Base-by-base conservation (phyloP, 1,140 invertebrate species). In the Anastatus disparis region DNA sequence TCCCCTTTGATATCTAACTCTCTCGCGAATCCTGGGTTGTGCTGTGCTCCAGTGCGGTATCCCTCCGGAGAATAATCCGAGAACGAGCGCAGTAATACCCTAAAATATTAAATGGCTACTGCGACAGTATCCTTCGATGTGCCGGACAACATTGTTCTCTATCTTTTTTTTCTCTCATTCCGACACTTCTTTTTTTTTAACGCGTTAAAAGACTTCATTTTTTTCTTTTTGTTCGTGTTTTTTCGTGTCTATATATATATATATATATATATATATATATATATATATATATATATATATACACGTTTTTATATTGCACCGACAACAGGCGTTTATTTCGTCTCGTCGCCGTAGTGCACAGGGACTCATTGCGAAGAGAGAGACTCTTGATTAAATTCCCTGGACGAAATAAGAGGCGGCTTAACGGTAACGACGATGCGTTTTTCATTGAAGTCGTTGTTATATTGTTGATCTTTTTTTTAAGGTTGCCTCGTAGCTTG, bases 101-200 rank as follows among this genome's bases (percentile, higher is more conserved):
- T 78, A 70, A 76, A 78, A 78, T 76, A 76, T 78, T 75, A 69
- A 78, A 74, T 64, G 56, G 27, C 44, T 48, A 15, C 3, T 29
- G 48, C 52, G n/a, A 58, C 24, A n/a, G 65, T 29, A 29, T 61
- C 58, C 40, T 46, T 61, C 46, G 46, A n/a, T n/a, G n/a, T n/a
- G n/a, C n/a, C n/a, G n/a, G n/a, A n/a, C n/a, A n/a, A n/a, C n/a
- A n/a, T n/a, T n/a, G n/a, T n/a, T n/a, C n/a, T n/a, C n/a, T n/a
- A n/a, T 13, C 15, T 22, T 56, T 35, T 31, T 58, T 40, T 3
- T 12, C 46, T 48, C 17, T 15, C 15, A 10, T 10, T 44, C 15
- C 15, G 40, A 7, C 35, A 7, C 35, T 44, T 10, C 40, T 35
- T 35, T 35, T 4, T 35, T 44, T 44, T 44, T 15, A n/a, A n/a